A percentile compares a stretch with the other conserved stretches of the same genome.
Evolutionary conservation across 1,140 invertebrate genomes (phyloP).

Genomic region (Zaprionus taronus): DNA sequence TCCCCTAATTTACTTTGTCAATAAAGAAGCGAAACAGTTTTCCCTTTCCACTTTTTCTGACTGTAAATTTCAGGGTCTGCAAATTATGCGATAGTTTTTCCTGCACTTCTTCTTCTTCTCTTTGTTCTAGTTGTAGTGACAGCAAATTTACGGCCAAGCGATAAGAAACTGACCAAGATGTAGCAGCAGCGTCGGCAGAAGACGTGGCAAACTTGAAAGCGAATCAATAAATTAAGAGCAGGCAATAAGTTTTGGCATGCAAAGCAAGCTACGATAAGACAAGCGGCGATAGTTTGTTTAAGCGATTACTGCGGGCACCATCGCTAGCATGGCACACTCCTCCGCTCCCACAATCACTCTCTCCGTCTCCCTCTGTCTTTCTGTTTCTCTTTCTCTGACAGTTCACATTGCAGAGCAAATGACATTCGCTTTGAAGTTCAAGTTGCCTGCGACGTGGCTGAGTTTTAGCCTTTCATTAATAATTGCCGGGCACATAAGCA

Average conservation of each 20-base stretch:
- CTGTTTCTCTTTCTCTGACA: background rate
- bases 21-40: background rate
- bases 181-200: background rate
- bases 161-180: slow-evolving; percentile 43
- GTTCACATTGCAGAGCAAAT: background rate
- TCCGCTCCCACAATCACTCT: too few species aligned
- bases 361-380: background rate
- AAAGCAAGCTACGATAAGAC: slow-evolving; percentile 39
- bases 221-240: slow-evolving; percentile 63
- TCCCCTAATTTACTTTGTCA: background rate
- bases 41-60: background rate
- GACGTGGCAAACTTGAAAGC: slow-evolving; percentile 7
- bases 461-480: slow-evolving; percentile 66
- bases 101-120: background rate
- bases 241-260: slow-evolving; percentile 68
- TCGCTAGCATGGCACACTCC: background rate
- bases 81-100: background rate
- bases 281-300: slow-evolving; percentile 26
- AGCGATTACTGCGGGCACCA: slow-evolving; percentile 7
- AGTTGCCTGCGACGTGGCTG: slow-evolving; percentile 7
- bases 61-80: background rate
- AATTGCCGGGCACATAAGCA: slow-evolving; percentile 56
- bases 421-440: slow-evolving; percentile 16
- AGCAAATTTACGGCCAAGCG: slow-evolving; percentile 45
- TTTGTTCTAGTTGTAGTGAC: background rate